Conservation (phyloP, 2,797 vertebrate genomes). For the Cynodonichthys magdalenae region DNA sequence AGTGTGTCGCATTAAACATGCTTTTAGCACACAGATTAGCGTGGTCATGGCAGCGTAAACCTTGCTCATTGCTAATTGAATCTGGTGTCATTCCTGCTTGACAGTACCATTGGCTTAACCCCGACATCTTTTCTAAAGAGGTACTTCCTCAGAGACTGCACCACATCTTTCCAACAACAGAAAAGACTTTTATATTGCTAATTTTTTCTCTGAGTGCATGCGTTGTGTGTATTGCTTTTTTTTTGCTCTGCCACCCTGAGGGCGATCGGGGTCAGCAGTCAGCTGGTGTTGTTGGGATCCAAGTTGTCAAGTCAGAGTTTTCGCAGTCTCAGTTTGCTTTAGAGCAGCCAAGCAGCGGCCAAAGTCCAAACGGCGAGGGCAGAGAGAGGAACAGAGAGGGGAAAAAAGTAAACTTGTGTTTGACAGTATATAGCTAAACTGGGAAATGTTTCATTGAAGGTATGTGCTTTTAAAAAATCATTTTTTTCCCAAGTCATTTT, state of each 20-base stretch:
- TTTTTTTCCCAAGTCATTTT: not conserved
- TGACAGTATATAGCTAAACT: too few species aligned
- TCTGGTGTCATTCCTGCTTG: not conserved
- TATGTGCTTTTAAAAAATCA: too few species aligned
- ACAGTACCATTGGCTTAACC: constrained; percentile 20
- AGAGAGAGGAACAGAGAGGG: constrained; percentile 8
- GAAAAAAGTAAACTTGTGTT: not conserved
- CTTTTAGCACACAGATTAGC: not conserved
- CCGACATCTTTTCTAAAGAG: constrained; percentile 26
- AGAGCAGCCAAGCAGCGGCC: constrained; percentile 17
- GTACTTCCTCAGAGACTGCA: constrained; percentile 15
- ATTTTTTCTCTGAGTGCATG: constrained; percentile 7
- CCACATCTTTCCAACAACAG: constrained; percentile 22
- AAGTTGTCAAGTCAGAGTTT: constrained; percentile 34
- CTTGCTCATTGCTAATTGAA: constrained; percentile 3
- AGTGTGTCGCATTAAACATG: constrained; percentile 13
- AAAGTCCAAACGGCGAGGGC: constrained; percentile 24
- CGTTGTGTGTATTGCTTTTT: constrained; percentile 12
- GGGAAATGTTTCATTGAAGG: too few species aligned
- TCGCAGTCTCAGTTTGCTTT: constrained; percentile 39
- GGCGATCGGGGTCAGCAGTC: constrained; percentile 56
- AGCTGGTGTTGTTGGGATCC: constrained; percentile 62
- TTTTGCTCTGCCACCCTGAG: constrained; percentile 33
- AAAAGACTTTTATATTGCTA: constrained; percentile 51
- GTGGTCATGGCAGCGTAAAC: not conserved